phyloP scores from a whole-genome alignment of 2,797 vertebrate species.

The Periophthalmus magnuspinnatus region DNA sequence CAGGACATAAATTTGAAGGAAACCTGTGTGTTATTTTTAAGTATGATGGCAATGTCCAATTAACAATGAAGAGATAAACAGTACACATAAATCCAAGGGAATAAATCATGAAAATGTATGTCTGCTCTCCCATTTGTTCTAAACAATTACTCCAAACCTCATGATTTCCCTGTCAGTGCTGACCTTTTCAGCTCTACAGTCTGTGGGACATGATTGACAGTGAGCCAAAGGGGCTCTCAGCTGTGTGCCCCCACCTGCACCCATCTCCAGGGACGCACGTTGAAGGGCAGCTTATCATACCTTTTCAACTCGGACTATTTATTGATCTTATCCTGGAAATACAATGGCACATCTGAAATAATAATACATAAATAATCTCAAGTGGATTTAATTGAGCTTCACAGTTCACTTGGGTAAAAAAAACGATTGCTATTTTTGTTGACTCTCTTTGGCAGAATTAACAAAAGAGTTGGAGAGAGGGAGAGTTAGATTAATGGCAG shows the following conservation, averaged over 20 bases:
- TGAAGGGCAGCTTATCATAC: constrained; percentile 57
- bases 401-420: neutral
- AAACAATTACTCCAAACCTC: constrained; percentile 26
- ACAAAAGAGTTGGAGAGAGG: constrained; percentile 10
- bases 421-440: neutral
- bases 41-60: too few species aligned
- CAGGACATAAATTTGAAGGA: too few species aligned
- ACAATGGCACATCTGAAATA: constrained; percentile 28
- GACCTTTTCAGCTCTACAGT: constrained; percentile 69
- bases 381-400: neutral
- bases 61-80: neutral
- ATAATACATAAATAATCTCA: neutral
- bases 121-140: neutral
- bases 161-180: constrained; percentile 29
- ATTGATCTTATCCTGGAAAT: constrained; percentile 32
- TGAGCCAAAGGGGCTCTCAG: constrained; percentile 21
- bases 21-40: too few species aligned
- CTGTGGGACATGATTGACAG: constrained; percentile 55
- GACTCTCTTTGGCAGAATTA: constrained; percentile 8
- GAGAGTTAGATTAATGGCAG: constrained; percentile 20
- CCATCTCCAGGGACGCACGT: constrained; percentile 42
- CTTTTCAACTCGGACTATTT: constrained; percentile 40
- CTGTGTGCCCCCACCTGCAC: constrained; percentile 23
- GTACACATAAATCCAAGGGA: neutral
- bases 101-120: neutral